These are phyloP conservation scores for Elymnias hypermnestra DNA, from an alignment of 1,140 invertebrate species.

Conservation along the genomic window DNA sequence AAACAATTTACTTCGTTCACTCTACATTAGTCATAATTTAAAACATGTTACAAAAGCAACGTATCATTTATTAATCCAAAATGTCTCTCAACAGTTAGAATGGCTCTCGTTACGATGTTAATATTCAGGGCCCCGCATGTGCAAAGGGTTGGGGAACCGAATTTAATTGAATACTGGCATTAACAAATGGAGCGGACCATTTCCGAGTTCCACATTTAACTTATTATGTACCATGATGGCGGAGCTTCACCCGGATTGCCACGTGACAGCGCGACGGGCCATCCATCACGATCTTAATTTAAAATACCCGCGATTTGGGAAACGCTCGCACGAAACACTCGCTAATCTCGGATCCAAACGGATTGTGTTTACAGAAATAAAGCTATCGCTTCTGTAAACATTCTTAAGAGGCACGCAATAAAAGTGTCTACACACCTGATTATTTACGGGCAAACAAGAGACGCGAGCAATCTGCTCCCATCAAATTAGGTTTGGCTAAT, in stretches of 20 bases:
- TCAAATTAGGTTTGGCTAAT: constrained; percentile 38
- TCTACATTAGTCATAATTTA: constrained; percentile 21
- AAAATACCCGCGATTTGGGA: constrained; percentile 67
- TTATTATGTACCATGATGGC: constrained; percentile 64
- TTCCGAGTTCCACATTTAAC: constrained; percentile 69
- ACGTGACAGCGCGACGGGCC: constrained; percentile 60
- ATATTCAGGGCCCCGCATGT: constrained; percentile 55
- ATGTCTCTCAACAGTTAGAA: constrained; percentile 22
- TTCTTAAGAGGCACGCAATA: constrained; percentile 37
- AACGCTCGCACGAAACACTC: constrained; percentile 46
- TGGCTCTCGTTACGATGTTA: constrained; percentile 31
- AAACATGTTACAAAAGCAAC: constrained; percentile 6
- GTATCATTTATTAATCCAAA: constrained; percentile 24
- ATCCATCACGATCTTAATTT: constrained; percentile 73
- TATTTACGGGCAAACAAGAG: constrained; percentile 40
- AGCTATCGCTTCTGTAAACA: constrained; percentile 44
- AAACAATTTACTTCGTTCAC: background rate
- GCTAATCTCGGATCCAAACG: constrained; percentile 50
- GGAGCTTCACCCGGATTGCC: constrained; percentile 47
- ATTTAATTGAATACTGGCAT: constrained; percentile 72
- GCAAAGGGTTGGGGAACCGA: constrained; percentile 62
- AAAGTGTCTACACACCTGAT: constrained; percentile 43
- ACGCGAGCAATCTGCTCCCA: constrained; percentile 22
- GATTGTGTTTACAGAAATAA: constrained; percentile 43
- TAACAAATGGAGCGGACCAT: constrained; percentile 68